phyloP scores from a whole-genome alignment of 2,113 vertebrate genomes.

The Rattus norvegicus region GRCr8 NC_086023.1:47870001-47870500 shows the following conservation, averaged over 20 bases:
- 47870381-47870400: conserved; percentile 51
- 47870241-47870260: neutral
- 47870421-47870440: conserved; percentile 51
- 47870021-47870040: neutral
- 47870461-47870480: neutral
- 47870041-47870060: neutral
- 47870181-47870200: neutral
- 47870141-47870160: neutral
- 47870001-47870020: neutral
- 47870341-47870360: conserved; percentile 22
- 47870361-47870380: conserved; percentile 11
- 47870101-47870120: neutral
- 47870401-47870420: neutral
- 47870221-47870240: neutral
- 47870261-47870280: conserved; percentile 22
- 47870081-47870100: neutral
- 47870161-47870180: neutral
- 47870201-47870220: neutral
- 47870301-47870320: neutral
- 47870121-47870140: conserved; percentile 11
- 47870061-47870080: neutral
- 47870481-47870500: neutral
- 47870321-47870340: neutral
- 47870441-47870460: conserved; percentile 29
- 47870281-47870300: neutral